Evolutionary conservation across 2,888 invertebrate genomes (phyloP), one percentile per base, ranked within the genome.

Genomic region (Drosophila niveifrons): DNA sequence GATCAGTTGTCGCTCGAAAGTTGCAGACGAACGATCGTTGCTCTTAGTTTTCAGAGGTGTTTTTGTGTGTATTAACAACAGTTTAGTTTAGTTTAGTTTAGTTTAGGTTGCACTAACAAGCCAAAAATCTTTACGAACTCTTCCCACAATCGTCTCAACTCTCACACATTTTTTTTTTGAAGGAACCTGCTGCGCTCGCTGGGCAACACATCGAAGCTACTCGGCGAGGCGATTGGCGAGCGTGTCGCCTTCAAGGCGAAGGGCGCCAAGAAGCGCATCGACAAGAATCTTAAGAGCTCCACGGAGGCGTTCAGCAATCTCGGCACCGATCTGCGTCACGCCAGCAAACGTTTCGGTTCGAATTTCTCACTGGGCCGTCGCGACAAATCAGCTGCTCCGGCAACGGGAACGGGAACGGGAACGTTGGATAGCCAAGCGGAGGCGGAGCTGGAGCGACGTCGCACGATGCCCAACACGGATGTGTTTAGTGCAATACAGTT

Each of bases 141-240:
- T 23, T 23, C 6, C 23, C 23, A 6, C 23, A 23, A 4, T 23
- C 23, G 6, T 23, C 6, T 6, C 23, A 23, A 23, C 23, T 11
- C 1, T 23, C 6, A 23, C 23, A 23, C n/a, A 31, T 47, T 41
- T 43, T 17, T 43, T 11, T 59, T 61, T 18, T 61, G 29, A 39
- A 92, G 92, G 53, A 90, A 92, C 44, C 75, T 92, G 0, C 68
- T 92, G 11, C 92, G 92, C 62, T 90, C 92, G 1, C 72, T 92
- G 72, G 92, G 92, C 34, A 87, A 80, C 43, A 92, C 93, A 2
- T 92, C 92, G 3, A 92, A 91, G 66, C 75, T 91, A 15, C 78
- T 92, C 11, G 90, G 91, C 50, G 92, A 92, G 81, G 90, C 93
- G 2, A 91, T 92, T 59, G 88, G 91, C 3, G 92, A 93, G 72